Evolutionary conservation across 2,888 invertebrate genomes (phyloP), one percentile per base, ranked within the genome.

Genomic region (Drosophila ochracea): DNA sequence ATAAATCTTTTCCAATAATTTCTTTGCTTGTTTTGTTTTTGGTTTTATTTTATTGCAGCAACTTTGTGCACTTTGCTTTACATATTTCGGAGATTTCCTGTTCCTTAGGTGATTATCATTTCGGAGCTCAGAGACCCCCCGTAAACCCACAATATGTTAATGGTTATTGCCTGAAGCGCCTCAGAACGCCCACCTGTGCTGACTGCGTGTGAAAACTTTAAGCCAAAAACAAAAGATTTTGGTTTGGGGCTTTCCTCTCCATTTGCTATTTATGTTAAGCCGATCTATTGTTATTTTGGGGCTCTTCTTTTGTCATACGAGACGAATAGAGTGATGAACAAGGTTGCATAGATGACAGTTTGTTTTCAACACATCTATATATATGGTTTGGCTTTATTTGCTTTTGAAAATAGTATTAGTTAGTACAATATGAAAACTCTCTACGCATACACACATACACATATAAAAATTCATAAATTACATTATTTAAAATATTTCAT

Each of bases 1-100:
- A 85, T 85, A 88, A 85, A 85, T 85, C 85, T 90, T 85, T 68
- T 84, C 78, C 83, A 72, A 80, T 84, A 78, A 74, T 88, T 82
- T 76, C 68, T 43, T 57, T 54, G 33, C 6, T 21, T 16, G 30
- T 30, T 67, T 53, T 47, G 30, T 31, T 49, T 35, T 21, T 41
- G 6, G 13, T 53, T 65, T 49, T 49, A 61, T 47, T 69, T 28
- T 58, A 68, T 87, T 84, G 90, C 84, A 72, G 54, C 73, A 74
- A 76, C 76, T 82, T 71, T 62, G 88, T 70, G 82, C 72, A 84
- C 82, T 80, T 85, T 75, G 80, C 79, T 68, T 74, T 67, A 78
- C 67, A 83, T 80, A 83, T 77, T 75, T 63, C 50, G 74, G 54
- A 71, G 73, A 41, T 73, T 63, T 57, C 67, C 64, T 65, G 61